Evolutionary conservation across 2,113 vertebrate genomes (phyloP).

Genomic region (Ascaphus truei): DNA sequence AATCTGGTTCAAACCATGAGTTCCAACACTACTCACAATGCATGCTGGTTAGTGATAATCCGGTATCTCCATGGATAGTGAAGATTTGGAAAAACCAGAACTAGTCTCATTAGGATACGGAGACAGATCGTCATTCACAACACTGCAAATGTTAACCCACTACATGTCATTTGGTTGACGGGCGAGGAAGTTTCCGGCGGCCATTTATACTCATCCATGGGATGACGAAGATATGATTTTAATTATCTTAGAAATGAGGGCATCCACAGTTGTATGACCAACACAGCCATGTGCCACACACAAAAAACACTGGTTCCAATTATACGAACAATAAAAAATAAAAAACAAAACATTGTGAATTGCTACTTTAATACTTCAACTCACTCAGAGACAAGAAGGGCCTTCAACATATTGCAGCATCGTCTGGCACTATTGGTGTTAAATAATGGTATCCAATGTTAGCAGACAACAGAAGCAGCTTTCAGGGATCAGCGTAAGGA

Average conservation of each 20-base stretch:
- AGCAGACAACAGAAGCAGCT: background rate
- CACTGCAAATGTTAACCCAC: too few relatives aligned
- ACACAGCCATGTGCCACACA: background rate
- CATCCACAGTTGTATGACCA: background rate
- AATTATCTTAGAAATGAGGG: slow-evolving; percentile 22
- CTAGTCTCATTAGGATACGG: too few relatives aligned
- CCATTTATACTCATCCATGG: background rate
- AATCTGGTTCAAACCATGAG: too few relatives aligned
- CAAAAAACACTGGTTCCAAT: slow-evolving; percentile 6
- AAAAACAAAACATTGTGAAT: background rate
- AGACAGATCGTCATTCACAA: too few relatives aligned
- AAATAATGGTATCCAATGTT: background rate
- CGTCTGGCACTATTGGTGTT: too few relatives aligned
- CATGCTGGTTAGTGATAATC: too few relatives aligned
- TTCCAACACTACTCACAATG: too few relatives aligned
- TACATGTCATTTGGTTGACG: too few relatives aligned
- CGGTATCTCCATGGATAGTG: too few relatives aligned
- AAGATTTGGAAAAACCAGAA: too few relatives aligned
- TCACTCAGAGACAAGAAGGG: background rate
- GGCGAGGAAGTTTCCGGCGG: slow-evolving; percentile 13
- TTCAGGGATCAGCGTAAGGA: background rate
- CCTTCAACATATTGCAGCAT: background rate
- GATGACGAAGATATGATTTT: slow-evolving; percentile 7
- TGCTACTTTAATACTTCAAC: background rate
- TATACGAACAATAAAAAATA: slow-evolving; percentile 12